phyloP scores from a whole-genome alignment of 2,797 vertebrate species.

The Melanotaenia pygmaea region DNA sequence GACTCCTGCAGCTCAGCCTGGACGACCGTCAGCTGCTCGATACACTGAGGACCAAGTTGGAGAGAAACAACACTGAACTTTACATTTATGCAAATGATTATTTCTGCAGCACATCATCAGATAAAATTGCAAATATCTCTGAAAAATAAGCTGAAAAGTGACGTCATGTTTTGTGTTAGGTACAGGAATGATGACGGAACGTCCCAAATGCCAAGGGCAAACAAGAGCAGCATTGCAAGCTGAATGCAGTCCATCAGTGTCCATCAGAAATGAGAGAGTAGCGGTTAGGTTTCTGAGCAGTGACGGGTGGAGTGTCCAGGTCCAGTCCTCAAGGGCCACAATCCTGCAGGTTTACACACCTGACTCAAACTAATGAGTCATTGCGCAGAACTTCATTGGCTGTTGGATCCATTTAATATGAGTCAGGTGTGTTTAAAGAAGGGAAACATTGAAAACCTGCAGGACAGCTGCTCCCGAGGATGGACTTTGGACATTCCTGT shows the following conservation, averaged over 20 bases:
- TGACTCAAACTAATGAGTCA: no score
- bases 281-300: conserved; percentile 5
- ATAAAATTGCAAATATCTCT: conserved; percentile 26
- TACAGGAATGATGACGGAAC: conserved; percentile 13
- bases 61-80: conserved; percentile 4
- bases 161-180: neutral
- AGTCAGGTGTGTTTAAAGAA: no score
- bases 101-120: neutral
- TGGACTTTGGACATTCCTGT: neutral
- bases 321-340: no score
- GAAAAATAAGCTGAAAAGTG: neutral
- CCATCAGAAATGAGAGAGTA: conserved; percentile 41
- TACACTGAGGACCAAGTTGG: conserved; percentile 80
- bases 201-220: conserved; percentile 11
- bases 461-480: no score
- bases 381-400: no score
- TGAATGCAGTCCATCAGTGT: conserved; percentile 14
- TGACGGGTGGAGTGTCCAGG: neutral
- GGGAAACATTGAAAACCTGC: no score
- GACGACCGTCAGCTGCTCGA: conserved; percentile 93
- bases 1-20: conserved; percentile 95
- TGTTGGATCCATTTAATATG: no score
- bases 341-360: no score
- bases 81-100: conserved; percentile 14
- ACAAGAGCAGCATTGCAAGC: conserved; percentile 51